phyloP scores from a whole-genome alignment of 2,888 invertebrate genomes.

The Spisula subtruncata region DNA sequence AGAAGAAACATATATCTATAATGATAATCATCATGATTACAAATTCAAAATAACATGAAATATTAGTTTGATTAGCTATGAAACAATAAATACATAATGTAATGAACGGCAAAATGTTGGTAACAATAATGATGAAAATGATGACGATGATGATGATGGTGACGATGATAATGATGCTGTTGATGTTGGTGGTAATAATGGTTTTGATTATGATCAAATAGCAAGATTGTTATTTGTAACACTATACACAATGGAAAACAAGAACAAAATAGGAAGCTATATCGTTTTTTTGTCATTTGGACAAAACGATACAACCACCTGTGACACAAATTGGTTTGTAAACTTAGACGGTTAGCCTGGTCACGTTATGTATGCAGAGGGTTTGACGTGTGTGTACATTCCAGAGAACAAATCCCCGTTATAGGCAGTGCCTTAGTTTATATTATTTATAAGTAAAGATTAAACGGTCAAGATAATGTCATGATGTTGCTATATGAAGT shows the following conservation, averaged over 20 bases:
- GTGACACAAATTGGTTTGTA: background rate
- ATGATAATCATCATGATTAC: background rate
- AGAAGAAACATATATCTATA: background rate
- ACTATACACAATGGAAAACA: background rate
- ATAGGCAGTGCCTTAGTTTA: background rate
- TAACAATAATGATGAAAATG: conserved; percentile 14
- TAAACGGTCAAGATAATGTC: too few relatives aligned
- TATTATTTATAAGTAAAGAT: too few relatives aligned
- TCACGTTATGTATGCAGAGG: background rate
- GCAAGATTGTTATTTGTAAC: background rate
- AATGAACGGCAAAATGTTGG: background rate
- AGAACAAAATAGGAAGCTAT: background rate
- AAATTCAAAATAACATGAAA: background rate
- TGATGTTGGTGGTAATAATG: background rate
- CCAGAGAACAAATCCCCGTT: too few relatives aligned
- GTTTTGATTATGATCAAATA: conserved; percentile 16
- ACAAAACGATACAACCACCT: too few relatives aligned
- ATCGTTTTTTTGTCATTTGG: too few relatives aligned
- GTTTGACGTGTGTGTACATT: background rate
- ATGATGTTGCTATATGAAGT: background rate
- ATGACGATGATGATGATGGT: conserved; percentile 4
- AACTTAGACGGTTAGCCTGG: background rate
- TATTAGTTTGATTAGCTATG: background rate
- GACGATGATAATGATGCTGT: background rate
- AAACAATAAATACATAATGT: background rate